Percentiles rank a stretch among this genome's conserved stretches.
Conservation (phyloP, 2,113 vertebrate genomes). For the Melanocharis versteri region DNA sequence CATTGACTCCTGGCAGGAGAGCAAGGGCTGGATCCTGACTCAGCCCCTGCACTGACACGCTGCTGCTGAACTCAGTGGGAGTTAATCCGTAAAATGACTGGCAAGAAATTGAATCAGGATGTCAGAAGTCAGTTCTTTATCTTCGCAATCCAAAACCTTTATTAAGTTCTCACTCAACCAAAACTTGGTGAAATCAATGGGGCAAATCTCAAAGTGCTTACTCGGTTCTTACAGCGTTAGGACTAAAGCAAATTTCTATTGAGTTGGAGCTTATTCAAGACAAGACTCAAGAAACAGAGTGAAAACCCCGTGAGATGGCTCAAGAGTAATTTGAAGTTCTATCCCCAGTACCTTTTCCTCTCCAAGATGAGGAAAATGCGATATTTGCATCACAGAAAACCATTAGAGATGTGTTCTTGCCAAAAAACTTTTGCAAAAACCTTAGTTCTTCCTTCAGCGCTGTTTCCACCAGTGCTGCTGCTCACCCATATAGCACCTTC, state of each 20-base stretch:
- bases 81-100: conserved; percentile 24
- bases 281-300: not conserved
- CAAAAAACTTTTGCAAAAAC: not conserved
- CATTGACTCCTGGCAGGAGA: not conserved
- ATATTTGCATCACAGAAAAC: not conserved
- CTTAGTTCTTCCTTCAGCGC: not conserved
- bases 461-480: not conserved
- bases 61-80: conserved; percentile 29
- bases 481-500: not conserved
- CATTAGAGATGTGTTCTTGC: not conserved
- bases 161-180: conserved; percentile 57
- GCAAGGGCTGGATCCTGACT: not conserved
- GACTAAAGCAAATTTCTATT: conserved; percentile 46
- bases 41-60: not conserved
- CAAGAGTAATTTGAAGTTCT: not conserved
- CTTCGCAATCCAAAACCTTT: conserved; percentile 48
- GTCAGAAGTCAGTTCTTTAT: conserved; percentile 56
- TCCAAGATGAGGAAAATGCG: not conserved
- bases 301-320: not conserved
- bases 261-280: not conserved
- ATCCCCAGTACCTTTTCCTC: not conserved
- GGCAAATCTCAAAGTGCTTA: conserved; percentile 44
- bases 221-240: not conserved
- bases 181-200: conserved; percentile 61
- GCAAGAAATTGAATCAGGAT: conserved; percentile 41